These are phyloP conservation scores for Petromus typicus DNA, from an alignment of 2,113 vertebrate species.

Conservation along the genomic window DNA sequence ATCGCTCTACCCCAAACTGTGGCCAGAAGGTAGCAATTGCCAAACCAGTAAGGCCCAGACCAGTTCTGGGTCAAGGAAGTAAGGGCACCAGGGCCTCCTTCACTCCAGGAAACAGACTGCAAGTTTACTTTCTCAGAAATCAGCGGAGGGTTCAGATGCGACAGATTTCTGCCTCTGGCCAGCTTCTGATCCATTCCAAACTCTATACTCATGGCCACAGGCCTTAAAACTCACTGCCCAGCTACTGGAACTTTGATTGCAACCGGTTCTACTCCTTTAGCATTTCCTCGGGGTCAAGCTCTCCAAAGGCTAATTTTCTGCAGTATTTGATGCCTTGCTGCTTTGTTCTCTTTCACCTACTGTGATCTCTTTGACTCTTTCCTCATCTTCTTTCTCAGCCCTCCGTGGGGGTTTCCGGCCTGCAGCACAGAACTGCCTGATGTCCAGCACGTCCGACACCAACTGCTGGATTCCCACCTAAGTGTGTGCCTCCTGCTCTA, in stretches of 20 bases:
- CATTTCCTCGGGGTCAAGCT: not conserved
- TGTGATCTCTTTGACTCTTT: no score
- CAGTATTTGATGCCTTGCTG: not conserved
- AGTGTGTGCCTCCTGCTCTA: fast-evolving
- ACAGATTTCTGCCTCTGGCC: not conserved
- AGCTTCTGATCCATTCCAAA: not conserved
- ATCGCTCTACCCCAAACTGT: not conserved
- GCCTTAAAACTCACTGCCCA: not conserved
- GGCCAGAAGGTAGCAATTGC: not conserved
- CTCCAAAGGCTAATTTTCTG: no score
- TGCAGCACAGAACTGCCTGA: not conserved
- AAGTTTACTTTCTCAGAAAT: not conserved
- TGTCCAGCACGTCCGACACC: fast-evolving
- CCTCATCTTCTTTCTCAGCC: not conserved
- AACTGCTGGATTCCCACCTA: fast-evolving
- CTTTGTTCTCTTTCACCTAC: not conserved
- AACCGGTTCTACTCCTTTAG: no score
- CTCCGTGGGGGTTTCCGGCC: fast-evolving
- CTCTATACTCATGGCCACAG: not conserved
- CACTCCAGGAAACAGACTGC: no score
- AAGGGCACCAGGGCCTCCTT: not conserved
- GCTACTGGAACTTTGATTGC: fast-evolving
- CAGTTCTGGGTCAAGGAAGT: not conserved
- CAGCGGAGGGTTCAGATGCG: not conserved
- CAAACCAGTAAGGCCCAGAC: not conserved